Conservation (phyloP, 37 sponge, comb jelly and placozoan genomes). For the Bolinopsis microptera region DNA sequence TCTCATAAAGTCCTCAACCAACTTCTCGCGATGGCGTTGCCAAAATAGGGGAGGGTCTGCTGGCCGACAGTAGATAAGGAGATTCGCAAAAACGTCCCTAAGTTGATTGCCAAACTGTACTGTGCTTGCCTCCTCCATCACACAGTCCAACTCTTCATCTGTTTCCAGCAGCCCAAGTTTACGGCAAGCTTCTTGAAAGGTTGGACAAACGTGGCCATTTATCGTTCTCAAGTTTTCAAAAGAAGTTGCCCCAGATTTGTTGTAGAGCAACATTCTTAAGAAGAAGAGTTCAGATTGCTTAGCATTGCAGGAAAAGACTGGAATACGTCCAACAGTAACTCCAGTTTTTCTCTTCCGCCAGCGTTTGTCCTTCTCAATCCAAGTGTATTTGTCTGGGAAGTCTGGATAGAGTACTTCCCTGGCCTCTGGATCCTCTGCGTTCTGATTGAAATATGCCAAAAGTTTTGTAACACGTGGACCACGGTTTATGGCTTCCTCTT, state of each 20-base stretch:
- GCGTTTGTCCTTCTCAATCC: not conserved
- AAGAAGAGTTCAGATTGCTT: constrained; percentile 1
- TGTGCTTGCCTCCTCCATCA: constrained; percentile 16
- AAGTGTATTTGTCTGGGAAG: constrained; percentile 13
- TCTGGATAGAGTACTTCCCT: constrained; percentile 39
- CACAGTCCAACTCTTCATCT: not conserved
- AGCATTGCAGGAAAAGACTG: not conserved
- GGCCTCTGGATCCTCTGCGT: not conserved
- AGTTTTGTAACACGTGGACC: constrained; percentile 14
- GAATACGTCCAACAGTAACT: not conserved
- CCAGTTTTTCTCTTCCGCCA: constrained; percentile 16
- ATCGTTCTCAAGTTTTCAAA: constrained; percentile 40
- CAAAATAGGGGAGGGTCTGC: constrained; percentile 52
- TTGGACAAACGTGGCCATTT: not conserved
- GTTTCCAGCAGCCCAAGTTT: not conserved
- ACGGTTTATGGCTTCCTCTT: not conserved
- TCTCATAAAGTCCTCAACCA: not conserved
- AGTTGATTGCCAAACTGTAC: constrained; percentile 23
- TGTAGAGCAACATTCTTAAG: constrained; percentile 9
- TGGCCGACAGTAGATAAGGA: constrained; percentile 8
- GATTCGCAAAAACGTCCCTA: constrained; percentile 16
- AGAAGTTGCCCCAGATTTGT: constrained; percentile 42
- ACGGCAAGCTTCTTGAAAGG: constrained; percentile 59
- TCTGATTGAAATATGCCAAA: not conserved
- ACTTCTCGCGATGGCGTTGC: not conserved